These are phyloP conservation scores for Zoanthus sansibaricus DNA, from an alignment of 92 coral and sea anemone genomes.

Conservation along the genomic window DNA sequence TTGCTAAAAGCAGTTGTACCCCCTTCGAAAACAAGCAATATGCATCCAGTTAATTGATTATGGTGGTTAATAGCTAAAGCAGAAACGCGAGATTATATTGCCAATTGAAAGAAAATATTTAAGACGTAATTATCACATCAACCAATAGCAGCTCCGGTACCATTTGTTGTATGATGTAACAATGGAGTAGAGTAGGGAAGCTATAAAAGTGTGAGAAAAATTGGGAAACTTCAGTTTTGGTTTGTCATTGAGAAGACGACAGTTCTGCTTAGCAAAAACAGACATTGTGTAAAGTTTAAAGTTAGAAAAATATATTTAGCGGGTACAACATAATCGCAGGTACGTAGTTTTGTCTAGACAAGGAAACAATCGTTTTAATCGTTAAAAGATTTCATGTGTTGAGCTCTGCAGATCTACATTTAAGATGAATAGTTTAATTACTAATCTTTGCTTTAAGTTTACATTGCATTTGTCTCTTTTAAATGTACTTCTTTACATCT, in stretches of 20 bases:
- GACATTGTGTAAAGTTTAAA: not conserved
- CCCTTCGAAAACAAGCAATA: too few species aligned
- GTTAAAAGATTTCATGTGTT: not conserved
- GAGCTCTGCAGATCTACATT: not conserved
- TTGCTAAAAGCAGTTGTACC: too few species aligned
- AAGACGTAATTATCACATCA: not conserved
- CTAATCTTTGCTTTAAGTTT: not conserved
- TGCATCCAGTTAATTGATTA: too few species aligned
- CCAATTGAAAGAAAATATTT: not conserved
- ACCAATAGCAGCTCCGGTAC: not conserved
- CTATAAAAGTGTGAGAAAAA: not conserved
- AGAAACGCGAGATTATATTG: too few species aligned
- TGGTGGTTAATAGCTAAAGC: too few species aligned
- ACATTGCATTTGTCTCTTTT: not conserved
- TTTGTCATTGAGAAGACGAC: not conserved
- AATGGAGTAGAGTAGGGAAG: not conserved
- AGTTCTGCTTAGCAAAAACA: not conserved
- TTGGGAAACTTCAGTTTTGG: not conserved
- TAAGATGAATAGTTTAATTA: not conserved
- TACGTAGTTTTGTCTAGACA: not conserved
- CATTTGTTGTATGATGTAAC: not conserved
- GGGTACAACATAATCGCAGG: not conserved
- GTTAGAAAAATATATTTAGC: not conserved
- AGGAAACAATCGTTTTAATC: not conserved
- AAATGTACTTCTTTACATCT: not conserved